Evolutionary conservation across 2,113 vertebrate genomes (phyloP).

Genomic region (Etheostoma spectabile): DNA sequence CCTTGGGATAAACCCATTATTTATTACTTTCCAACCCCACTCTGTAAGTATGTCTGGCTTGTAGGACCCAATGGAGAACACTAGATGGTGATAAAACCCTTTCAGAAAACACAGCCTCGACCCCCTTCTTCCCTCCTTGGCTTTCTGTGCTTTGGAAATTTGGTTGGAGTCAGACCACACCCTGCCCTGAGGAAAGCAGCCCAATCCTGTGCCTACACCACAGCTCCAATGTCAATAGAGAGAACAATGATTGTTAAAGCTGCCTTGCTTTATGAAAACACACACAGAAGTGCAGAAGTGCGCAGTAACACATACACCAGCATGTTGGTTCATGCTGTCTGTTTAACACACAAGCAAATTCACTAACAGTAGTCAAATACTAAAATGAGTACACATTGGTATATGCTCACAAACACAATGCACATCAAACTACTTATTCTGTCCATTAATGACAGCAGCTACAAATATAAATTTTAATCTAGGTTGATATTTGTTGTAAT

Average conservation of each 20-base stretch:
- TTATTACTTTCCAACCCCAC: background rate
- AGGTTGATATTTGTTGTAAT: background rate
- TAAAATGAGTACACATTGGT: background rate
- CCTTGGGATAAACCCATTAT: background rate
- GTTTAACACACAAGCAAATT: slow-evolving; percentile 5
- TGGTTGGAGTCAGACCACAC: slow-evolving; percentile 70
- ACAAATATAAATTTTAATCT: background rate
- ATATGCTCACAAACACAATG: background rate
- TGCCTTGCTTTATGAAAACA: slow-evolving; percentile 43
- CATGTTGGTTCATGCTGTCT: background rate
- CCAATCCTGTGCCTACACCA: slow-evolving; percentile 35
- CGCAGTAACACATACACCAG: slow-evolving; percentile 13
- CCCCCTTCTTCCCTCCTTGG: background rate
- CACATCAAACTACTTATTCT: background rate
- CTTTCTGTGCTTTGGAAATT: slow-evolving; percentile 60
- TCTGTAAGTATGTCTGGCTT: background rate
- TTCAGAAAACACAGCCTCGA: slow-evolving; percentile 9
- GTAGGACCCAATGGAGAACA: slow-evolving; percentile 56
- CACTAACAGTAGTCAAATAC: slow-evolving; percentile 3
- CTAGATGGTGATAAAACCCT: slow-evolving; percentile 74
- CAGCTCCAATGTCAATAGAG: slow-evolving; percentile 61
- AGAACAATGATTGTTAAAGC: slow-evolving; percentile 56
- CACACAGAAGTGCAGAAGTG: slow-evolving; percentile 12
- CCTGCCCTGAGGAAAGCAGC: slow-evolving; percentile 60
- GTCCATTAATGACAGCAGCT: background rate